Evolutionary conservation across 2,113 vertebrate genomes (phyloP), one percentile per base, ranked within the genome.

Genomic region (Gallinago paraguaiae): DNA sequence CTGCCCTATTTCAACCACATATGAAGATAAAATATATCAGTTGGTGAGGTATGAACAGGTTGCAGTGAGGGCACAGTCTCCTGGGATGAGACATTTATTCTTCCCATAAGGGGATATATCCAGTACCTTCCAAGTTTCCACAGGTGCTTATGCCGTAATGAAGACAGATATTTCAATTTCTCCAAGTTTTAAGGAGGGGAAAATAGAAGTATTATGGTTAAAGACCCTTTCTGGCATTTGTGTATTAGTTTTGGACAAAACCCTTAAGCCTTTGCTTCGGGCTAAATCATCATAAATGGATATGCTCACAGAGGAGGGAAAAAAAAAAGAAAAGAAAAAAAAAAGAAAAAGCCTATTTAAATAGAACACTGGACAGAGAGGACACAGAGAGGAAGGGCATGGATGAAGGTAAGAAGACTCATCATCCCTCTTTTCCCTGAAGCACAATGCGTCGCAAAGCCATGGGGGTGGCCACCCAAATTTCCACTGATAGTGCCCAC

Each of bases 21-120:
- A 98, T 98, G 97, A 98, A 98, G 98, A 98, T 97, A 97, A 98
- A 98, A 96, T 93, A 90, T 97, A 97, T 93, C 95, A 93, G 91
- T 91, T 97, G 96, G 80, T 92, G 96, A 98, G 86, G 91, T 97
- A 97, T 96, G 97, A 98, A 97, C 96, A 98, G 97, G 96, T 95
- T 97, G 91, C 82, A 53, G 80, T 77, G 81, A 98, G 96, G 96
- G 97, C 97, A 95, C 19, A 31, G 63, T 84, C 87, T 95, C 82
- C 93, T 88, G 56, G 83, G 92, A 94, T 91, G 48, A 96, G 93
- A 97, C 95, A 97, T 97, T 97, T 91, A 96, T 97, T 97, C 92
- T 97, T 96, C 68, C 75, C 78, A 53, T 93, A 91, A 85, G 71
- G 51, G 65, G 51, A 91, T 93, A 77, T 72, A 82, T 87, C 90